Evolutionary conservation across 2,113 vertebrate species (phyloP).

Genomic region (Seriola rivoliana): DNA sequence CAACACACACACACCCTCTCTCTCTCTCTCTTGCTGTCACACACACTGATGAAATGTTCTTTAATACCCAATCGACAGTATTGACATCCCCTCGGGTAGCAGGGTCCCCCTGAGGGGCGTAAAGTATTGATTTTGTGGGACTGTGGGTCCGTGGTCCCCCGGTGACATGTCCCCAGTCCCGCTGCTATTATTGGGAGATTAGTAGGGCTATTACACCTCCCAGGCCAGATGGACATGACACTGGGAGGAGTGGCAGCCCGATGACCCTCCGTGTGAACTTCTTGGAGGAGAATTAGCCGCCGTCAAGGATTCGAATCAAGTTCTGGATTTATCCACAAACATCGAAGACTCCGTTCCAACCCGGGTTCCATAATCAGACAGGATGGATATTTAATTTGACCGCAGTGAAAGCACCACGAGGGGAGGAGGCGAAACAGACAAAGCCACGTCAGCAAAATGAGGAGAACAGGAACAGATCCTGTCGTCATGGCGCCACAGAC

Average conservation of each 20-base stretch:
- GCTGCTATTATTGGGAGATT: conserved; percentile 85
- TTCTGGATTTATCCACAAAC: conserved; percentile 1
- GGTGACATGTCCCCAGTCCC: conserved; percentile 77
- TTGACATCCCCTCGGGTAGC: conserved; percentile 81
- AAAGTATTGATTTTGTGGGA: conserved; percentile 79
- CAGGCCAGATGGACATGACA: conserved; percentile 75
- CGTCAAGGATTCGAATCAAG: conserved; percentile 31
- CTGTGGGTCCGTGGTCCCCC: conserved; percentile 69
- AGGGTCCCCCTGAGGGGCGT: conserved; percentile 61
- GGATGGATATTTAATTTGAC: background rate
- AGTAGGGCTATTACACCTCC: conserved; percentile 81
- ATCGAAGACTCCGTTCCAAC: background rate
- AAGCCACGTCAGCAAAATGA: background rate
- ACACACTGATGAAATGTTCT: conserved; percentile 83
- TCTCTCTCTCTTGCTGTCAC: conserved; percentile 71
- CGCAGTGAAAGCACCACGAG: background rate
- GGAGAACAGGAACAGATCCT: background rate
- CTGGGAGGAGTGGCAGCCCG: conserved; percentile 40
- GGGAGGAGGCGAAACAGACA: background rate
- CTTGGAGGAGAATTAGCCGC: conserved; percentile 46
- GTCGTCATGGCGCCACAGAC: background rate
- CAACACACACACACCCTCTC: conserved; percentile 37
- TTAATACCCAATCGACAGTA: conserved; percentile 87
- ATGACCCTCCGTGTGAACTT: conserved; percentile 40
- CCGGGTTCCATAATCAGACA: background rate